Evolutionary conservation across 1,140 invertebrate genomes (phyloP).

Genomic region (Lasioglossum albipes): DNA sequence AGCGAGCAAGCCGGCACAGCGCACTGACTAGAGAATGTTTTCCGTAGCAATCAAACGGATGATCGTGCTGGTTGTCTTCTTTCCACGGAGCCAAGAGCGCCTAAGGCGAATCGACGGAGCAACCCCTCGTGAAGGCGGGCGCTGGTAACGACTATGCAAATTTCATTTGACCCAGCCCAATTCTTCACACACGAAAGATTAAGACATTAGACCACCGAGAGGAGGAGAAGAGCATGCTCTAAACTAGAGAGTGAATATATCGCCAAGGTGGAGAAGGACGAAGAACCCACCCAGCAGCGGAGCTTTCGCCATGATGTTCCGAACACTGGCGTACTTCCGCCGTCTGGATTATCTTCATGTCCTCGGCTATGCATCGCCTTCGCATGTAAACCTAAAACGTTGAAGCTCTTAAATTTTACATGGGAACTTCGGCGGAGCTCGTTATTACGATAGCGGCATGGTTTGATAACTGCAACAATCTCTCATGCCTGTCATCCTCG

Average conservation of each 20-base stretch:
- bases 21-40: conserved; percentile 40
- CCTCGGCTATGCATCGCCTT: conserved; percentile 47
- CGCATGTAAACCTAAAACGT: conserved; percentile 53
- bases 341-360: conserved; percentile 56
- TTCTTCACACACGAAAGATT: conserved; percentile 70
- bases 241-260: conserved; percentile 52
- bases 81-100: conserved; percentile 44
- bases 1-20: neutral
- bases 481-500: neutral
- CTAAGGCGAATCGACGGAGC: conserved; percentile 46
- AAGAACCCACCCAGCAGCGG: conserved; percentile 29
- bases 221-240: conserved; percentile 25
- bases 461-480: conserved; percentile 17
- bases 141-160: conserved; percentile 71
- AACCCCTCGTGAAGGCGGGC: conserved; percentile 56
- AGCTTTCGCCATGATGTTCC: conserved; percentile 19
- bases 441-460: conserved; percentile 2
- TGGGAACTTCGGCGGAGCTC: conserved; percentile 32
- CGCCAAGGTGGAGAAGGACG: conserved; percentile 17
- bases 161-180: conserved; percentile 68
- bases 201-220: conserved; percentile 63
- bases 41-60: conserved; percentile 52
- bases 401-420: conserved; percentile 48
- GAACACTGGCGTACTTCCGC: conserved; percentile 42
- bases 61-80: conserved; percentile 27